Evolutionary conservation across 1,140 invertebrate genomes (phyloP), one percentile per base, ranked within the genome.

Genomic region (Camponotus floridanus): DNA sequence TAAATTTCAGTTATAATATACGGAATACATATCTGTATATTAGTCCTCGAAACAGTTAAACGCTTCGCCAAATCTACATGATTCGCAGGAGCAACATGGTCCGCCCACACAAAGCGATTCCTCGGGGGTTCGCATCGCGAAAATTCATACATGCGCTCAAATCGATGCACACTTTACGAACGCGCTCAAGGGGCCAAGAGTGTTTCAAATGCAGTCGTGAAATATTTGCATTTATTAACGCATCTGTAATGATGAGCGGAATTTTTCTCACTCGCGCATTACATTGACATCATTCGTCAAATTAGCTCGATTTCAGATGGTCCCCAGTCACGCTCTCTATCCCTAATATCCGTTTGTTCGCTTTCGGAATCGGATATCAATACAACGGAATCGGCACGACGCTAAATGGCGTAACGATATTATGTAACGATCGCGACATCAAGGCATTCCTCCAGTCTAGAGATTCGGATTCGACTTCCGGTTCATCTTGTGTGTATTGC

Each of bases 261-360:
- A 15, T 42, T 76, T 76, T 65, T 51, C 9, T 11, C 57, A 9
- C n/a, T 59, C 57, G 11, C 61, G 71, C 45, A 64, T 45, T 36
- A 31, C 36, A 33, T 39, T 39, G n/a, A 39, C 6, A 57, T 62
- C 79, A 64, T 67, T 26, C 68, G 26, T 76, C 61, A 86, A 84
- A 86, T 86, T 86, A 84, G 70, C 48, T 81, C 45, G 45, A 86
- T 83, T 83, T 21, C 45, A 74, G 78, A 86, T 73, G 78, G 71
- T 68, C n/a, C 59, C 61, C 59, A 74, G 68, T 86, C 79, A 86
- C 85, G 78, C 55, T 55, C 33, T 5, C 71, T 85, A 76, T 64
- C 48, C 21, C 59, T 59, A 7, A 48, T 5, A 51, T n/a, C 45
- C n/a, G 57, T 13, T 62, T 36, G 42, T 33, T 39, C 71, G 33